Conservation (phyloP, 2,888 invertebrate species). For the Lasioglossum pauxillum region DNA sequence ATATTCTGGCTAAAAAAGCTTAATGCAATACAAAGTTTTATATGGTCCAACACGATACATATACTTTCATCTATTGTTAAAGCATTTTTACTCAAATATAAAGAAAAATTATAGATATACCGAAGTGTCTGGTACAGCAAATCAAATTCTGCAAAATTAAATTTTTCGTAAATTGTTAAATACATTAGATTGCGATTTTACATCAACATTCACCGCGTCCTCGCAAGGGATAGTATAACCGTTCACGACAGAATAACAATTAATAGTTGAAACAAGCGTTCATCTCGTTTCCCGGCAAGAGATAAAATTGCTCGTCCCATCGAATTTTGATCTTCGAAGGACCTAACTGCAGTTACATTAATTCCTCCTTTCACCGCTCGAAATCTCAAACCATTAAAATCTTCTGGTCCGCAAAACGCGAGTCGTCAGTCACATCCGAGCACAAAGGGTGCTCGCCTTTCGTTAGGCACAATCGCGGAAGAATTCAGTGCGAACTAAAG, state of each 20-base stretch:
- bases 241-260: not conserved
- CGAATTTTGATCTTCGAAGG: not conserved
- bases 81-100: not conserved
- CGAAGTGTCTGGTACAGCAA: not conserved
- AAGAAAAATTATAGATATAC: not conserved
- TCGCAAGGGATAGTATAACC: not conserved
- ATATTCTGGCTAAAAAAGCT: too few species aligned
- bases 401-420: not conserved
- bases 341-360: not conserved
- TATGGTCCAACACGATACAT: not conserved
- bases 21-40: not conserved
- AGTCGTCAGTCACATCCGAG: not conserved
- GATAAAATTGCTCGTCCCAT: not conserved
- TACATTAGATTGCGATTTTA: not conserved
- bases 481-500: conserved; percentile 16
- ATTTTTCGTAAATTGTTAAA: too few species aligned
- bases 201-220: not conserved
- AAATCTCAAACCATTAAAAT: conserved; percentile 5
- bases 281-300: not conserved
- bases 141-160: not conserved
- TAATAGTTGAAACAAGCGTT: not conserved
- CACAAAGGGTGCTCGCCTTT: conserved; percentile 3
- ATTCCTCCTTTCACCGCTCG: not conserved
- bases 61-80: not conserved
- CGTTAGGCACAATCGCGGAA: conserved; percentile 3